These are phyloP conservation scores for Dorcus hopei DNA, from an alignment of 2,888 invertebrate species.

Conservation along the genomic window DNA sequence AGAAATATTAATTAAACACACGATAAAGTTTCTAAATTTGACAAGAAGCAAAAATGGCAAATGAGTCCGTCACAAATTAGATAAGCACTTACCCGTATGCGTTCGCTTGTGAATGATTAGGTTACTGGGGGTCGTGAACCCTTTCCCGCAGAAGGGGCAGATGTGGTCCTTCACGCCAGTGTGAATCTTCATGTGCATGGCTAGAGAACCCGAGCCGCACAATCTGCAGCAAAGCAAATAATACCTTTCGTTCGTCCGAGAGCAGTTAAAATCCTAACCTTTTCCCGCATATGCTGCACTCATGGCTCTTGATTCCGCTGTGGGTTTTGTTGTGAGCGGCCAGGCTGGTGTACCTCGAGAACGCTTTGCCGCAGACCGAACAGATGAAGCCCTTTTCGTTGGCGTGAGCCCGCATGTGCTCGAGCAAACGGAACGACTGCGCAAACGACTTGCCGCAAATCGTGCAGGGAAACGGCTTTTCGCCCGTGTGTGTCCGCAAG, in stretches of 20 bases:
- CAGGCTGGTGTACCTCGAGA: slow-evolving; percentile 44
- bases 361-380: slow-evolving; percentile 46
- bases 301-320: slow-evolving; percentile 44
- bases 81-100: slow-evolving; percentile 38
- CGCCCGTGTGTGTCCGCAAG: slow-evolving; percentile 46
- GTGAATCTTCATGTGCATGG: slow-evolving; percentile 54
- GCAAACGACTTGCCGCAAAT: slow-evolving; percentile 46
- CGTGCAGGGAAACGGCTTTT: slow-evolving; percentile 47
- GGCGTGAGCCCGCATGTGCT: slow-evolving; percentile 47
- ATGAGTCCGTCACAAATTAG: too few relatives aligned
- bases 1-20: too few relatives aligned
- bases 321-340: slow-evolving; percentile 47
- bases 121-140: slow-evolving; percentile 47
- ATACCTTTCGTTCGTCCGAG: background rate
- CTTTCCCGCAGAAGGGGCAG: slow-evolving; percentile 46
- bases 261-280: slow-evolving; percentile 29
- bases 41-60: too few relatives aligned
- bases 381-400: slow-evolving; percentile 46
- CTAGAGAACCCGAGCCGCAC: slow-evolving; percentile 45
- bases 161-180: slow-evolving; percentile 47
- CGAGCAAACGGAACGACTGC: slow-evolving; percentile 43
- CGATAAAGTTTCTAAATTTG: too few relatives aligned
- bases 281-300: slow-evolving; percentile 47
- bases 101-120: slow-evolving; percentile 46
- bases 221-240: slow-evolving; percentile 32